Base-by-base conservation (phyloP, 2,113 vertebrate species). In the Tachysurus vachellii region DNA sequence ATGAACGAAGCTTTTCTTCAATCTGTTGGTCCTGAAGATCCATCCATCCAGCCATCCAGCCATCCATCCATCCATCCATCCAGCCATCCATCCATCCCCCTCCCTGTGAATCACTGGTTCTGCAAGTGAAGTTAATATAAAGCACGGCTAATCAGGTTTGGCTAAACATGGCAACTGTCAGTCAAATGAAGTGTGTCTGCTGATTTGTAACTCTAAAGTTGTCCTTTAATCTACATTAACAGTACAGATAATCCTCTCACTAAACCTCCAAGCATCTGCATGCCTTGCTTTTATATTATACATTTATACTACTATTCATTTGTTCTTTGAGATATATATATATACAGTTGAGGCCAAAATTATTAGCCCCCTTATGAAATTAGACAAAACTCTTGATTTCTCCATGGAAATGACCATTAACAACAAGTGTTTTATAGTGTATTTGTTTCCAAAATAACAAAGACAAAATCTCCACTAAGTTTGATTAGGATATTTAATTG, bases 121-220 rank as follows among this genome's bases (percentile, higher is more conserved):
- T 26, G 23, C 23, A 76, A 50, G 14, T 26, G 11, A 75, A 75
- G 71, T 75, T 75, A 23, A 42, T 75, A 75, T 9, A 47, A 47
- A 21, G 13, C 23, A 16, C 73, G 44, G 81, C 47, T 93, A 94
- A 94, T 92, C 93, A 87, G 86, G 90, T 87, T 59, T 23, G 36
- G 91, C 91, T 94, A 95, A 93, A 93, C 94, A 91, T 88, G 83
- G 92, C 89, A 91, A 75, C 21, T 31, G 54, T 70, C 89, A 93
- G 93, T 94, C 90, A 92, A 94, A 95, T 95, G 85, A 93, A 89
- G 88, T 83, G 61, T 90, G 88, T n/a, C 28, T 16, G 17, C 68
- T 88, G 84, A 90, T 91, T 91, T 86, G 83, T 28, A 36, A 77
- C 87, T 84, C 80, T 64, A 91, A 92, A 92, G 88, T 85, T 77